Percentiles rank a stretch among this genome's conserved stretches.
These are phyloP conservation scores for Martes martes DNA, from an alignment of 2,113 vertebrate genomes.

Conservation along the genomic window DNA sequence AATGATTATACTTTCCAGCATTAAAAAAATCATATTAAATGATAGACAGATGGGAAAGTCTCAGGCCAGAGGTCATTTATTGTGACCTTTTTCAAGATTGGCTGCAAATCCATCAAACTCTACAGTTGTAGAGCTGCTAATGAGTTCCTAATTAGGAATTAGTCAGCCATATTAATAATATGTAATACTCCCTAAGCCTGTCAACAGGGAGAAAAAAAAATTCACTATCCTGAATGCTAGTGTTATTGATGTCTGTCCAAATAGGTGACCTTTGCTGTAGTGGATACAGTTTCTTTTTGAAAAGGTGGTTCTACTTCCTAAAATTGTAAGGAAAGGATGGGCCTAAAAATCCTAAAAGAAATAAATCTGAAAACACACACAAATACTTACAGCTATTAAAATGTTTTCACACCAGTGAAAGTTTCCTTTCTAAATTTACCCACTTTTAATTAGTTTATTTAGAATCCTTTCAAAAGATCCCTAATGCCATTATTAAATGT, in stretches of 20 bases:
- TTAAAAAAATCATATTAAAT: conserved; percentile 20
- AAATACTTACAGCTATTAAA: not conserved
- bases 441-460: conserved; percentile 28
- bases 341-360: not conserved
- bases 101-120: conserved; percentile 78
- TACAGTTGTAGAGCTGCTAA: conserved; percentile 71
- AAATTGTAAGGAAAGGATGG: not conserved
- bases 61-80: conserved; percentile 63
- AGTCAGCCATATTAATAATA: conserved; percentile 79
- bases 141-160: conserved; percentile 84
- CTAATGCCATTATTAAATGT: not conserved
- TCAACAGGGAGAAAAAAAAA: conserved; percentile 57
- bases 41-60: conserved; percentile 63
- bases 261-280: conserved; percentile 24
- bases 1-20: not conserved
- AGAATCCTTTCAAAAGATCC: not conserved
- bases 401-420: not conserved
- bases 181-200: conserved; percentile 70
- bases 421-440: not conserved
- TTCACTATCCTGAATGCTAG: conserved; percentile 23
- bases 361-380: not conserved
- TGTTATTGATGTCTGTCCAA: conserved; percentile 48
- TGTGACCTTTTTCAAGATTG: conserved; percentile 57
- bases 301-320: not conserved
- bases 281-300: not conserved